phyloP scores from a whole-genome alignment of 2,113 vertebrate genomes.

The Pseudonaja textilis region DNA sequence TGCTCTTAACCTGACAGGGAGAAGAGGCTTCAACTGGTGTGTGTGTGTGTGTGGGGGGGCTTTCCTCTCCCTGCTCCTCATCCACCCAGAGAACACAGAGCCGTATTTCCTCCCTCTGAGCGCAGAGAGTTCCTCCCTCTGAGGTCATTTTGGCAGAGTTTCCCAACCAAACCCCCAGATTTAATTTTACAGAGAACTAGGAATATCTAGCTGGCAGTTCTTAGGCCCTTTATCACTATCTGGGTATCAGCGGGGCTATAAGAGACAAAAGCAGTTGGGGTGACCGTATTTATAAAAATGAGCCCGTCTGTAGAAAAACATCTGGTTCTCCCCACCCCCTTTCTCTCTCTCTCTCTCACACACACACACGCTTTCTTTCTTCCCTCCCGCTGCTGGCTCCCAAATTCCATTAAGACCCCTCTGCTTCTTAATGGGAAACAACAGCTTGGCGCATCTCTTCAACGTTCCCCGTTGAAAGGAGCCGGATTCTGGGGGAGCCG shows the following conservation, averaged over 20 bases:
- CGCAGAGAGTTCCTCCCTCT: not conserved
- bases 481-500: not conserved
- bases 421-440: constrained; percentile 1
- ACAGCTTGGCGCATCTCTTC: not conserved
- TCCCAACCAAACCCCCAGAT: not conserved
- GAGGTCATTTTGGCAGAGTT: too few relatives aligned
- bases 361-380: too few relatives aligned
- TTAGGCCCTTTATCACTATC: not conserved
- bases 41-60: too few relatives aligned
- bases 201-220: not conserved
- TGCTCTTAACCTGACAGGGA: too few relatives aligned
- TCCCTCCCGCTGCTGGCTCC: not conserved
- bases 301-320: not conserved
- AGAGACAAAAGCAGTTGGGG: not conserved
- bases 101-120: not conserved
- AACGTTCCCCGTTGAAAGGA: not conserved
- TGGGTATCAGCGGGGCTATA: not conserved
- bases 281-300: not conserved
- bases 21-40: too few relatives aligned
- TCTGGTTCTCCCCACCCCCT: not conserved
- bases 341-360: too few relatives aligned
- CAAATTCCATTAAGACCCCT: constrained; percentile 20
- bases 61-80: too few relatives aligned
- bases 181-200: not conserved
- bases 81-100: not conserved